Evolutionary conservation across 2,113 vertebrate species (phyloP).

Genomic region (Baryphthengus martii): DNA sequence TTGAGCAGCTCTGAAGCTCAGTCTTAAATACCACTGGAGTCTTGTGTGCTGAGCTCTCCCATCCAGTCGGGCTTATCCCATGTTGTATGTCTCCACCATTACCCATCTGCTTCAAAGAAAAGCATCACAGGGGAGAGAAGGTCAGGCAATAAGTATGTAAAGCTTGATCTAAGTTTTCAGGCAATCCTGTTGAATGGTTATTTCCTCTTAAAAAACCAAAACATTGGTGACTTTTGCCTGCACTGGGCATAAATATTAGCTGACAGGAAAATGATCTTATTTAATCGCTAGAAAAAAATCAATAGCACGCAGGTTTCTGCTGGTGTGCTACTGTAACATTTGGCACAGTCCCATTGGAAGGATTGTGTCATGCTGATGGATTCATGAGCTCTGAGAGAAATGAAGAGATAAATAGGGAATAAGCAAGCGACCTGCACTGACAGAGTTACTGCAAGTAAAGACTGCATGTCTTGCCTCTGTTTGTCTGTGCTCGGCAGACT

Average conservation of each 20-base stretch:
- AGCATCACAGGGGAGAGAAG: background rate
- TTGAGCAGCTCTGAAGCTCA: slow-evolving; percentile 62
- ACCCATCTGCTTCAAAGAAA: background rate
- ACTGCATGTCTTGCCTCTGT: background rate
- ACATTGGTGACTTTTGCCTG: background rate
- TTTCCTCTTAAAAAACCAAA: background rate
- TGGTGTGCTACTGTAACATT: slow-evolving; percentile 11
- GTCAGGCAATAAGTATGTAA: background rate
- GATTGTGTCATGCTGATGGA: slow-evolving; percentile 11
- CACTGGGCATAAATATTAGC: background rate
- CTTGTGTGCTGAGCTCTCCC: slow-evolving; percentile 8
- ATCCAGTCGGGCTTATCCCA: background rate
- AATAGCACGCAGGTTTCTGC: slow-evolving; percentile 6
- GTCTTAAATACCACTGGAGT: slow-evolving; percentile 51
- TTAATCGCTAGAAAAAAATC: slow-evolving; percentile 25
- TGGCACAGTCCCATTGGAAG: slow-evolving; percentile 36
- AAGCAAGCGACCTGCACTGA: slow-evolving; percentile 23
- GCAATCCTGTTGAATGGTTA: background rate
- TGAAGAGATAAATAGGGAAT: background rate
- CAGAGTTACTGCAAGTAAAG: slow-evolving; percentile 27
- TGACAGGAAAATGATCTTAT: slow-evolving; percentile 34
- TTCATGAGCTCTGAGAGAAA: slow-evolving; percentile 35
- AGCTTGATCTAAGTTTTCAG: slow-evolving; percentile 11
- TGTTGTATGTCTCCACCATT: background rate
- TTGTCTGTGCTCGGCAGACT: slow-evolving; percentile 15